Percentiles rank a stretch among this genome's conserved stretches.
Conservation (phyloP, 2,113 vertebrate genomes). For the Charina bottae region DNA sequence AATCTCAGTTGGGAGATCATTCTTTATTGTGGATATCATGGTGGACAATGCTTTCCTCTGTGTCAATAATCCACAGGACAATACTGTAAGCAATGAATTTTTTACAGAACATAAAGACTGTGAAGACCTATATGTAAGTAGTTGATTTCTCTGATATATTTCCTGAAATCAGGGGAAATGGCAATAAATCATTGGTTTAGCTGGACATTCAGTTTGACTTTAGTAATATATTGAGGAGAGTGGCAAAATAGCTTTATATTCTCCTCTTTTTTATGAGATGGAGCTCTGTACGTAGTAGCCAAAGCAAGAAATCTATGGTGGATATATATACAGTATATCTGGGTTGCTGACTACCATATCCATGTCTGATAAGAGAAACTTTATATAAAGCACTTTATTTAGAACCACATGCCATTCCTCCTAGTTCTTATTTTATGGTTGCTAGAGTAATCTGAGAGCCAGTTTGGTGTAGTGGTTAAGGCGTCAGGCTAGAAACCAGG, state of each 20-base stretch:
- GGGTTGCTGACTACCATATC: not conserved
- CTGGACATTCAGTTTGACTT: too few relatives aligned
- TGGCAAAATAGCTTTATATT: not conserved
- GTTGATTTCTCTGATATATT: too few relatives aligned
- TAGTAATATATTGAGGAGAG: not conserved
- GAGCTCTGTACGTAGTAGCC: not conserved
- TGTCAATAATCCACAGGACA: not conserved
- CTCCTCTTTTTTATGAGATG: too few relatives aligned
- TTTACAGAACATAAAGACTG: not conserved
- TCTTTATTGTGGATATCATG: not conserved
- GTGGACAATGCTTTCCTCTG: not conserved
- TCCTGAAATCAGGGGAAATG: not conserved
- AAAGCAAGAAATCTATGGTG: not conserved
- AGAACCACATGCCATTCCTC: not conserved
- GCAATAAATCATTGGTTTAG: not conserved
- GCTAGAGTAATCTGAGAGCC: not conserved
- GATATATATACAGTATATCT: not conserved
- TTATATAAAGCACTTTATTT: not conserved
- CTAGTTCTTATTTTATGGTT: not conserved
- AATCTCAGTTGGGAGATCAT: too few relatives aligned
- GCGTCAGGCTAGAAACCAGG: not conserved
- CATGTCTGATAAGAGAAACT: not conserved
- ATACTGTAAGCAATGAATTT: not conserved
- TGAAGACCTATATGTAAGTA: not conserved
- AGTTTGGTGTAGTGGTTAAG: not conserved